Evolutionary conservation across 1,140 invertebrate species (phyloP).

Genomic region (Drosophila rhopaloa): DNA sequence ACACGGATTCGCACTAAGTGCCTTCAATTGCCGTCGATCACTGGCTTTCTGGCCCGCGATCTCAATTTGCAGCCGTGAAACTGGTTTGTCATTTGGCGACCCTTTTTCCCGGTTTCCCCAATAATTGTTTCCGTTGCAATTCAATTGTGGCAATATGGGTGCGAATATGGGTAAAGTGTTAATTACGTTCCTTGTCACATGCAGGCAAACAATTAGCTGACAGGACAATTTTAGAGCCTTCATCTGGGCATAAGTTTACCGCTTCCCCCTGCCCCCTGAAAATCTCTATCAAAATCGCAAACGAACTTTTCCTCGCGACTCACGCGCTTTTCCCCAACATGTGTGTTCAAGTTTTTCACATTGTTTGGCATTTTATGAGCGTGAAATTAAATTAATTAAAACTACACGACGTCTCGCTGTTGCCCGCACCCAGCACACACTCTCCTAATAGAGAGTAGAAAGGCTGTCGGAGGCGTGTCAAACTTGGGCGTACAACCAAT

Average conservation of each 20-base stretch:
- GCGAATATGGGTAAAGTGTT: constrained; percentile 6
- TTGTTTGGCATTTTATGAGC: constrained; percentile 75
- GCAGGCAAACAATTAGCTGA: constrained; percentile 36
- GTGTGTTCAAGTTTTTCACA: constrained; percentile 54
- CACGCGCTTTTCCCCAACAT: constrained; percentile 15
- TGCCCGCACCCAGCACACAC: constrained; percentile 25
- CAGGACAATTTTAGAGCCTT: constrained; percentile 39
- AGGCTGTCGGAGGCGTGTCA: constrained; percentile 31
- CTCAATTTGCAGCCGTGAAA: not conserved
- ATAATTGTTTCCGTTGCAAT: constrained; percentile 49
- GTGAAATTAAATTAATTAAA: constrained; percentile 81
- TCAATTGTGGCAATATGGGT: constrained; percentile 54
- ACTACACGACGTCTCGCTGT: constrained; percentile 44
- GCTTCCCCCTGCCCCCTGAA: constrained; percentile 1
- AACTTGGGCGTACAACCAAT: constrained; percentile 29
- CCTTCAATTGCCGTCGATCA: constrained; percentile 51
- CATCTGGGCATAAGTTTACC: constrained; percentile 18
- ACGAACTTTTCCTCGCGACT: constrained; percentile 12
- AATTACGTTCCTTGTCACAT: constrained; percentile 56
- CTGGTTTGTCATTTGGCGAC: not conserved
- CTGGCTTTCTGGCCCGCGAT: constrained; percentile 8
- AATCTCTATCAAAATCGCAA: constrained; percentile 30
- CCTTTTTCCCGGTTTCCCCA: not conserved
- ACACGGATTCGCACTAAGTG: constrained; percentile 55
- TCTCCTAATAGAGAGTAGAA: constrained; percentile 5